Conservation (phyloP, 1,140 invertebrate species). For the Zaprionus gabonicus region DNA sequence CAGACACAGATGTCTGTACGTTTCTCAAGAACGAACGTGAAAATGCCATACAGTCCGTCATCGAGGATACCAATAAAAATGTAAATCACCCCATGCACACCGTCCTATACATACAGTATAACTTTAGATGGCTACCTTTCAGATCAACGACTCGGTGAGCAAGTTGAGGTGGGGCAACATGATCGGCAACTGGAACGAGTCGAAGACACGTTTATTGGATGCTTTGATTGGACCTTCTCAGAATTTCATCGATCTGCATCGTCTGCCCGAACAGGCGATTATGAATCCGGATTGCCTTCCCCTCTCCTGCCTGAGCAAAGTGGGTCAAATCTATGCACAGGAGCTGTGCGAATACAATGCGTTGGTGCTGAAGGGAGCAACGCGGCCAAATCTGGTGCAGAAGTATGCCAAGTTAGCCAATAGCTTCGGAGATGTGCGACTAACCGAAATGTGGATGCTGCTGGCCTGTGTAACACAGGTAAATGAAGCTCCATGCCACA, state of each 20-base stretch:
- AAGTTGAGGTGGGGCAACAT: conserved; percentile 93
- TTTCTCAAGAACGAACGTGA: conserved; percentile 97
- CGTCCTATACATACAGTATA: background rate
- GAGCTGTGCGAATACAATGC: conserved; percentile 94
- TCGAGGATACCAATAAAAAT: conserved; percentile 94
- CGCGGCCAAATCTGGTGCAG: conserved; percentile 90
- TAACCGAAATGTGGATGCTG: conserved; percentile 95
- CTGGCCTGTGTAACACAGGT: conserved; percentile 84
- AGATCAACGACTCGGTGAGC: conserved; percentile 89
- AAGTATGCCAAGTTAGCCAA: conserved; percentile 90
- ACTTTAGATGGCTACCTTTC: conserved; percentile 50
- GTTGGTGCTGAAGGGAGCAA: conserved; percentile 89
- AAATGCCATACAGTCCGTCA: conserved; percentile 95
- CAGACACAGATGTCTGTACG: conserved; percentile 91
- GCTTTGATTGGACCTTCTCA: conserved; percentile 94
- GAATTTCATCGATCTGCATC: conserved; percentile 91
- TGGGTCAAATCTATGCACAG: conserved; percentile 93
- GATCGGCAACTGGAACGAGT: conserved; percentile 94
- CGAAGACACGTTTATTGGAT: conserved; percentile 95
- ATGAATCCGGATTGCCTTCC: conserved; percentile 85
- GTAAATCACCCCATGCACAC: conserved; percentile 85
- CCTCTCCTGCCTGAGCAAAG: conserved; percentile 80
- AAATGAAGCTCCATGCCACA: conserved; percentile 85
- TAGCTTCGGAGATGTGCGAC: conserved; percentile 92
- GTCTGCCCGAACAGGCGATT: conserved; percentile 88